These are phyloP conservation scores for Nesometra sesokonis DNA, from an alignment of 35 echinoderm and acorn worm species.

Conservation along the genomic window DNA sequence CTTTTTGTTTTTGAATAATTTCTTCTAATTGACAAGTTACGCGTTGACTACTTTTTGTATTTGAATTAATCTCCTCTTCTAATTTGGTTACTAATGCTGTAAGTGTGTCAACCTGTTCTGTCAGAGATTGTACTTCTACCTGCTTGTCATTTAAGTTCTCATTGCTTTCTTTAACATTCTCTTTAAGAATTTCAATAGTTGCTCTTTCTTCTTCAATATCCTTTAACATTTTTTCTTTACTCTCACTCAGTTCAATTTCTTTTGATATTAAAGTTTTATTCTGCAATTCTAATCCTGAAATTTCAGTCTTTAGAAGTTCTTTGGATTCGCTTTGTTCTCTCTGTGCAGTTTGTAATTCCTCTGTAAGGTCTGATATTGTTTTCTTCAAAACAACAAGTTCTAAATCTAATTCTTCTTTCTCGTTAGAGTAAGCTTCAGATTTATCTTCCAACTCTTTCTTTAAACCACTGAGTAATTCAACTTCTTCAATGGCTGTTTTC, in stretches of 20 bases:
- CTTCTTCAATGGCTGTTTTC: background rate
- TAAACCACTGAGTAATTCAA: background rate
- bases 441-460: background rate
- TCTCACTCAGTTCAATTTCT: background rate
- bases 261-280: background rate
- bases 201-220: background rate
- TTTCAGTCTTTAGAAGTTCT: background rate
- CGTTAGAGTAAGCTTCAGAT: background rate
- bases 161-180: background rate
- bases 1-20: slow-evolving; percentile 8
- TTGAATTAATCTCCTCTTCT: background rate
- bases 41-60: no score
- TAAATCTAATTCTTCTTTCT: background rate
- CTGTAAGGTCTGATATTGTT: background rate
- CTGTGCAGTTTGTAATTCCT: background rate
- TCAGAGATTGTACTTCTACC: background rate
- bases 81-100: background rate
- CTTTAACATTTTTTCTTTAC: background rate
- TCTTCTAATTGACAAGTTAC: background rate
- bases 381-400: slow-evolving; percentile 4
- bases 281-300: background rate
- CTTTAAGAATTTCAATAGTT: background rate
- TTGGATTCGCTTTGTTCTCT: background rate
- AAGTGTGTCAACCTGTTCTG: background rate
- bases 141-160: background rate